Base-by-base conservation (phyloP, 2,113 vertebrate genomes). In the Cichladusa arquata region DNA sequence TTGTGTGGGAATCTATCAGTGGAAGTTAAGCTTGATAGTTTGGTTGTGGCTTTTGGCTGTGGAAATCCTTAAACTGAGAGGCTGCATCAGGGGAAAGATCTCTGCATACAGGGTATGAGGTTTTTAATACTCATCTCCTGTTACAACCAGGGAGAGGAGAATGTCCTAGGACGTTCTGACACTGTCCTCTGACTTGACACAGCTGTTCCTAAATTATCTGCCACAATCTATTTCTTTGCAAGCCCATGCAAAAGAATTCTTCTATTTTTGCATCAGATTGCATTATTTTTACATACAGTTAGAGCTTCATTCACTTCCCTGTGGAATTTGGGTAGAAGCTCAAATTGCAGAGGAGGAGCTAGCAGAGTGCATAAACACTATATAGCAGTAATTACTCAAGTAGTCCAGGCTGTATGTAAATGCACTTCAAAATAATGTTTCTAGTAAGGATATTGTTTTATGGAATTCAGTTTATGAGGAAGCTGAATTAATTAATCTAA, bases 21-120 rank as follows among this genome's bases (percentile, higher is more conserved):
- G 72, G 51, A 86, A 92, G 74, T 94, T 60, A 95, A 51, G 19
- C 56, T 47, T 71, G 67, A 78, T 78, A 48, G 91, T 83, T 94
- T 71, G 26, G 51, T 81, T 93, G 67, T 94, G 85, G 71, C 50
- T 88, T 92, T 95, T 95, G 82, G 86, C 83, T 71, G 88, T 97
- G 72, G 34, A 88, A 93, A 44, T 51, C 76, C 76, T 94, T 83
- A 74, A 88, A 84, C 23, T 88, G 60, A 88, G 80, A 48, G 80
- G 54, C 72, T 92, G 38, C 71, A 34, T 81, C 42, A 29, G 50
- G 79, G 85, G 38, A 60, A 86, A n/a, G 50, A 71, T 90, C 79
- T 92, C 54, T 92, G 79, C 23, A 16, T 73, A 36, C 58, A 34
- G 45, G 36, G 15, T 61, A 31, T 34, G 50, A 33, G 3, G 18